Evolutionary conservation across 1,140 invertebrate genomes (phyloP).

Genomic region (Leucophenga varia): DNA sequence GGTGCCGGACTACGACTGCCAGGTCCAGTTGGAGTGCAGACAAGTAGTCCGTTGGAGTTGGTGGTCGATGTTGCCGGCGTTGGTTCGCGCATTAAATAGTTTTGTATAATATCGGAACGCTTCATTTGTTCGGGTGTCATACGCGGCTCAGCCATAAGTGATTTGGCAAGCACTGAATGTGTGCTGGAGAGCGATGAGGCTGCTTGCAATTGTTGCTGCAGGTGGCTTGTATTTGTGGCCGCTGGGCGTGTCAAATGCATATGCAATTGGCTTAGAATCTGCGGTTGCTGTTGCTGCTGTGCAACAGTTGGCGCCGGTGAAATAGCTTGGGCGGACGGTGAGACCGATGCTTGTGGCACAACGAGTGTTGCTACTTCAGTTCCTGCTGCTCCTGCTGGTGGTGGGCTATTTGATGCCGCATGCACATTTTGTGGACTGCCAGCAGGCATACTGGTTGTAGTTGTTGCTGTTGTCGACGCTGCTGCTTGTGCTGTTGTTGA

Average conservation of each 20-base stretch:
- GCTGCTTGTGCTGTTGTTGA: conserved; percentile 17
- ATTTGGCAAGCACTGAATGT: conserved; percentile 83
- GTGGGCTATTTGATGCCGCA: conserved; percentile 32
- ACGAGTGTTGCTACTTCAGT: neutral
- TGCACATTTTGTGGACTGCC: conserved; percentile 21
- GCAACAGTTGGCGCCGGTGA: conserved; percentile 8
- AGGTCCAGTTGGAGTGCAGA: conserved; percentile 19
- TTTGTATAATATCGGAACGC: conserved; percentile 84
- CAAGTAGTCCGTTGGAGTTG: conserved; percentile 29
- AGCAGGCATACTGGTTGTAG: conserved; percentile 32
- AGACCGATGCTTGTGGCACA: conserved; percentile 8
- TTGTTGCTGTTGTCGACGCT: conserved; percentile 9
- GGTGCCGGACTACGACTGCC: conserved; percentile 41
- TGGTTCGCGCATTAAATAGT: conserved; percentile 80
- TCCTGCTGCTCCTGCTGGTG: conserved; percentile 31
- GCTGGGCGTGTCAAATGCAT: conserved; percentile 58
- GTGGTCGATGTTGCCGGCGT: conserved; percentile 37
- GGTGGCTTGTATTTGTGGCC: conserved; percentile 17
- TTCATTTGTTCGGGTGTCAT: conserved; percentile 88
- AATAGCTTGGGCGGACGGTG: conserved; percentile 7
- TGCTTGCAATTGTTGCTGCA: conserved; percentile 39
- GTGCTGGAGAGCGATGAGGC: conserved; percentile 71
- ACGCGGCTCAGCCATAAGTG: conserved; percentile 82
- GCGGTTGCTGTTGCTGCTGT: conserved; percentile 29
- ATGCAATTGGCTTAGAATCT: conserved; percentile 59